A percentile compares a stretch with the other conserved stretches of the same genome.
These are phyloP conservation scores for Himalopsyche phryganea DNA, from an alignment of 1,140 invertebrate species.

Conservation along the genomic window DNA sequence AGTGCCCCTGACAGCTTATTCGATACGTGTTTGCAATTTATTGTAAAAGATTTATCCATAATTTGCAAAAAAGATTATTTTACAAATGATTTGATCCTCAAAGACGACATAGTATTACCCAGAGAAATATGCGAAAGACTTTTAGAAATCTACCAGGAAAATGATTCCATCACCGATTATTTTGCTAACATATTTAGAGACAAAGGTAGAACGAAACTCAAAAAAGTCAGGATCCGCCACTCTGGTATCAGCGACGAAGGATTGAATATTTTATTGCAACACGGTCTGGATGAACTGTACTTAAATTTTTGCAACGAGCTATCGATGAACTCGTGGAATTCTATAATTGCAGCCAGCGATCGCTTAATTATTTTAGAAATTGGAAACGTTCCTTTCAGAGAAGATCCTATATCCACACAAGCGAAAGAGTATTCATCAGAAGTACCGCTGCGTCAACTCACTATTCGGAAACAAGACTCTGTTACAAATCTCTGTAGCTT, in stretches of 20 bases:
- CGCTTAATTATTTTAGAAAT: constrained; percentile 47
- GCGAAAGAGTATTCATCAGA: constrained; percentile 38
- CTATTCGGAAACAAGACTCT: constrained; percentile 59
- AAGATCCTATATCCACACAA: constrained; percentile 39
- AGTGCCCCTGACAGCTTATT: constrained; percentile 5
- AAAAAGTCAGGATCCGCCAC: constrained; percentile 65
- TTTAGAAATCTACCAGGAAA: constrained; percentile 59
- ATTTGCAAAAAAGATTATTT: neutral
- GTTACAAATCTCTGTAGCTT: constrained; percentile 56
- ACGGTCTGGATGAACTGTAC: constrained; percentile 70
- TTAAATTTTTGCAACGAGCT: constrained; percentile 68
- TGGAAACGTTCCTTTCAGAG: constrained; percentile 16
- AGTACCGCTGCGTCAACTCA: constrained; percentile 63
- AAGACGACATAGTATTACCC: constrained; percentile 32
- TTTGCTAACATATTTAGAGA: constrained; percentile 73
- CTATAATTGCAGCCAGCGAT: constrained; percentile 56
- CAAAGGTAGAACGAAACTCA: constrained; percentile 61
- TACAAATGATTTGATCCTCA: neutral
- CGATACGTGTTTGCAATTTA: constrained; percentile 3
- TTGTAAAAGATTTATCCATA: constrained; percentile 4
- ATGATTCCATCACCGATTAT: constrained; percentile 58
- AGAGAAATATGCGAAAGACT: constrained; percentile 51
- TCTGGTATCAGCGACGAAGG: constrained; percentile 67
- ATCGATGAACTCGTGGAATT: constrained; percentile 56
- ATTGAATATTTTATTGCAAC: constrained; percentile 64